These are phyloP conservation scores for Anguilla rostrata DNA, from an alignment of 2,113 vertebrate genomes.

Conservation along the genomic window DNA sequence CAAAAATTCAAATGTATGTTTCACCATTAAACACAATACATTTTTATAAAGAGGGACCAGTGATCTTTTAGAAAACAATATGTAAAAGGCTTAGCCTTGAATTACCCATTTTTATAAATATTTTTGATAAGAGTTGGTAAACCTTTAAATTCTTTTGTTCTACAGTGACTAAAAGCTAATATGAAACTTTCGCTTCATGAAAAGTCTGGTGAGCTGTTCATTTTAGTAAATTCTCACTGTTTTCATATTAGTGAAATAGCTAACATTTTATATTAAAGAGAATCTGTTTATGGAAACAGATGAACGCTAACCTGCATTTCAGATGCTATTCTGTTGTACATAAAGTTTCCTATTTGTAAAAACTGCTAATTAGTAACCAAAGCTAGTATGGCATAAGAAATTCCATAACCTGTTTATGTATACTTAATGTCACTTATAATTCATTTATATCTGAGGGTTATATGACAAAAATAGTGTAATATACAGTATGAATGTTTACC, in stretches of 20 bases:
- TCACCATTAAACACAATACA: not conserved
- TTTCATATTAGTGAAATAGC: not conserved
- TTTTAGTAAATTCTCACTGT: not conserved
- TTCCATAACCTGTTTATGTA: not conserved
- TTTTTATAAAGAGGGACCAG: not conserved
- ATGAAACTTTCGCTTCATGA: not conserved
- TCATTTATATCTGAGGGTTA: not conserved
- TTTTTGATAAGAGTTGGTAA: not conserved
- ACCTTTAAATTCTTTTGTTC: no score
- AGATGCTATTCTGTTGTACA: not conserved
- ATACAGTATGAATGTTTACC: not conserved
- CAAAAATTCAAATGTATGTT: not conserved
- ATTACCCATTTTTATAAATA: not conserved
- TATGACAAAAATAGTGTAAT: not conserved
- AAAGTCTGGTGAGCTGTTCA: not conserved
- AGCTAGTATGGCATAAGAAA: not conserved
- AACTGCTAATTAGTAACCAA: not conserved
- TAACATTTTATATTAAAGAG: not conserved
- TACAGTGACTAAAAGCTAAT: not conserved
- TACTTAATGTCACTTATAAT: not conserved
- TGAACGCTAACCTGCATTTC: not conserved
- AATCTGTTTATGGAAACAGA: not conserved
- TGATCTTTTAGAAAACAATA: not conserved
- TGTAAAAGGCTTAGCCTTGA: not conserved
- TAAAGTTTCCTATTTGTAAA: not conserved